phyloP scores from a whole-genome alignment of 2,113 vertebrate species.

The Oryzias curvinotus region DNA sequence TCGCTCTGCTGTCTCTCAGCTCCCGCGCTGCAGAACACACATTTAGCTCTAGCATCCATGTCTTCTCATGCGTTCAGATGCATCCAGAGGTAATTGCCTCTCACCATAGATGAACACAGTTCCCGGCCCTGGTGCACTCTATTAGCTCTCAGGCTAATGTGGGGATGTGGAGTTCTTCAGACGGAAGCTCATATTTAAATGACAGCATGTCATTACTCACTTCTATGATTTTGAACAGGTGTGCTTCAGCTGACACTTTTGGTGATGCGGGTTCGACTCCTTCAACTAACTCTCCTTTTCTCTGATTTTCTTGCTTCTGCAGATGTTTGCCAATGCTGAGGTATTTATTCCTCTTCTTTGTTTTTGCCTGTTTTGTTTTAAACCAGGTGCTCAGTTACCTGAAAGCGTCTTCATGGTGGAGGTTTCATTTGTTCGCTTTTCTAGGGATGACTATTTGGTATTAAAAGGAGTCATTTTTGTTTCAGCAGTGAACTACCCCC shows the following conservation, averaged over 20 bases:
- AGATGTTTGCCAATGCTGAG: conserved; percentile 87
- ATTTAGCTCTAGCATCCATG: background rate
- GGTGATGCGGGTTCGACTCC: conserved; percentile 74
- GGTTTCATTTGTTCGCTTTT: conserved; percentile 25
- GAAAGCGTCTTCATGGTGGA: conserved; percentile 39
- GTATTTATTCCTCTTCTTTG: conserved; percentile 76
- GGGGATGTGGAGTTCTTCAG: conserved; percentile 23
- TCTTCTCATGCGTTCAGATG: conserved; percentile 15
- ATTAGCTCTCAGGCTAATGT: conserved; percentile 55
- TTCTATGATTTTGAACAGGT: conserved; percentile 50
- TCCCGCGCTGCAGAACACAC: conserved; percentile 1
- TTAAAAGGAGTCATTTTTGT: too few species aligned
- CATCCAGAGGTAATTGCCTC: conserved; percentile 20
- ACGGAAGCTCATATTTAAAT: conserved; percentile 39
- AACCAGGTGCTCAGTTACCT: conserved; percentile 63
- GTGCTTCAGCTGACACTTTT: conserved; percentile 70
- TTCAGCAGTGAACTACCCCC: too few species aligned
- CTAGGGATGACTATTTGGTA: background rate
- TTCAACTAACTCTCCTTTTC: conserved; percentile 77
- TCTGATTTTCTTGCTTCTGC: conserved; percentile 81
- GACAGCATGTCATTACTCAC: conserved; percentile 71
- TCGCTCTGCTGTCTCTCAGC: conserved; percentile 24
- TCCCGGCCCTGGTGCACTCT: conserved; percentile 45
- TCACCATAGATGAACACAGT: conserved; percentile 13
- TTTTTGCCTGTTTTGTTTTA: conserved; percentile 56